A percentile compares a stretch with the other conserved stretches of the same genome.
Conservation (phyloP, 2,113 vertebrate species). For the Barnardius zonarius region DNA sequence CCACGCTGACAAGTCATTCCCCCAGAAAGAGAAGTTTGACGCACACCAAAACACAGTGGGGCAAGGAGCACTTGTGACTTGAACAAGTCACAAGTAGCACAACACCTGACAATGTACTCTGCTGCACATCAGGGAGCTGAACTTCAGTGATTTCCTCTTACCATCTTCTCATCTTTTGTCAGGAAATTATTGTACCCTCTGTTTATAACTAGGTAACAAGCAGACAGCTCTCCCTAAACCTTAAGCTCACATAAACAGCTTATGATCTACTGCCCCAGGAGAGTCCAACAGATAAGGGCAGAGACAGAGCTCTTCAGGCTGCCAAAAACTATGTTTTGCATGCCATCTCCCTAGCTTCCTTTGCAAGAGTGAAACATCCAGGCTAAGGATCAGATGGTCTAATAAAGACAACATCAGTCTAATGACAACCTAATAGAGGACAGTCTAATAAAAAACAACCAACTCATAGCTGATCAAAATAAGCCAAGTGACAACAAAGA, state of each 20-base stretch:
- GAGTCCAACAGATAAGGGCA: background rate
- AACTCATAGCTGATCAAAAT: background rate
- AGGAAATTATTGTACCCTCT: background rate
- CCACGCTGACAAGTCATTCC: accelerated
- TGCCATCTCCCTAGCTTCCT: background rate
- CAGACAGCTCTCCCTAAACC: background rate
- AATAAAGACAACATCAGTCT: background rate
- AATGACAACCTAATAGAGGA: background rate
- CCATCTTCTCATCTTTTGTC: background rate
- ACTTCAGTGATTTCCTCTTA: background rate
- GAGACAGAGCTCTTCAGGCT: background rate
- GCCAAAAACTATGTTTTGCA: background rate
- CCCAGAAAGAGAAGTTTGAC: background rate
- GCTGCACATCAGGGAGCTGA: background rate
- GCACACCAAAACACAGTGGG: accelerated
- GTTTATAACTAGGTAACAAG: background rate
- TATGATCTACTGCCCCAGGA: background rate
- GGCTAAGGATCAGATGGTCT: background rate
- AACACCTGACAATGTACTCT: background rate
- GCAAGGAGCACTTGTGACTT: background rate
- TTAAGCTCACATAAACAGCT: background rate
- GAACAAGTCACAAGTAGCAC: background rate
- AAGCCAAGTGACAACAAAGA: background rate
- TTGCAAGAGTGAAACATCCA: background rate
- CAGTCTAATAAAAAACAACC: background rate